Evolutionary conservation across 1,140 invertebrate genomes (phyloP).

Genomic region (Pectinophora gossypiella): DNA sequence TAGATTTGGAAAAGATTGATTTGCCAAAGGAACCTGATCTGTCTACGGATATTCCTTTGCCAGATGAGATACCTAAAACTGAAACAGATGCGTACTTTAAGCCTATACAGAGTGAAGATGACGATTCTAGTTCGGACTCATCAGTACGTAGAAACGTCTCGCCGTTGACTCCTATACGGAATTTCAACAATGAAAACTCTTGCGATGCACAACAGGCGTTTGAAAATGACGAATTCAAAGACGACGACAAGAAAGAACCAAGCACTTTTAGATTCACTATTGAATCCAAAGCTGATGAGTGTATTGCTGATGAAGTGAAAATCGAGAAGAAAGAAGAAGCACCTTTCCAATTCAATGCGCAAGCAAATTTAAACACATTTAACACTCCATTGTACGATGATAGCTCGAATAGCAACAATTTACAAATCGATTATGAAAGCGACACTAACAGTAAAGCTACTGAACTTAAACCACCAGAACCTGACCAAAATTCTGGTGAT

Average conservation of each 20-base stretch:
- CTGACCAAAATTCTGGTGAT: constrained; percentile 47
- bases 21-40: constrained; percentile 44
- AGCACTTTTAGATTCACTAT: constrained; percentile 58
- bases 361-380: constrained; percentile 56
- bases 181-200: constrained; percentile 68
- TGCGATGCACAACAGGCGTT: constrained; percentile 68
- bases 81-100: constrained; percentile 55
- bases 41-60: constrained; percentile 51
- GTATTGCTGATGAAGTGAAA: constrained; percentile 33
- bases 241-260: constrained; percentile 51
- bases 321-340: constrained; percentile 49
- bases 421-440: constrained; percentile 67
- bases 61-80: constrained; percentile 42
- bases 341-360: constrained; percentile 53
- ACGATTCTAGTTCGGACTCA: constrained; percentile 60
- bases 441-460: constrained; percentile 59
- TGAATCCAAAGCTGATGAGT: constrained; percentile 45
- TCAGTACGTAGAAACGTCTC: constrained; percentile 63
- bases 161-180: constrained; percentile 64
- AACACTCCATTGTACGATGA: constrained; percentile 60
- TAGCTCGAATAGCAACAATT: constrained; percentile 59
- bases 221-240: constrained; percentile 54
- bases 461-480: constrained; percentile 37
- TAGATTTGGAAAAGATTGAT: constrained; percentile 45
- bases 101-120: constrained; percentile 54